Evolutionary conservation across 2,113 vertebrate genomes (phyloP), one percentile per base, ranked within the genome.

Genomic region (Rhabdornis inornatus): DNA sequence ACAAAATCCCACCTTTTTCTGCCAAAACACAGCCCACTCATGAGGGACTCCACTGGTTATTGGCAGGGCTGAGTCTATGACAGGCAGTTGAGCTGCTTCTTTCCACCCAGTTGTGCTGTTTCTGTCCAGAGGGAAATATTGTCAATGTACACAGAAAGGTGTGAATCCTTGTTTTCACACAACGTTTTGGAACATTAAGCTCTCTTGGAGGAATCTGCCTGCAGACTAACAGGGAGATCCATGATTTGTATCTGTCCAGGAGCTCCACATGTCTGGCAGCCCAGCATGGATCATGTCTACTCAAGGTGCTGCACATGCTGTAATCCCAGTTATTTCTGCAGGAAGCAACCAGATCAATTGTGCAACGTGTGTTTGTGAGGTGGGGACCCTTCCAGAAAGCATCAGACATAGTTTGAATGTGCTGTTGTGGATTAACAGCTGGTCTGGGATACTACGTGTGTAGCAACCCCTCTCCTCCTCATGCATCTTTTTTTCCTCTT

Each of bases 361-460:
- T 66, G 23, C 28, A 76, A 65, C 0, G 0, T 37, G 33, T 59
- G 24, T 37, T 75, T 65, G n/a, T 77, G 66, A 84, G 53, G 50
- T 63, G 35, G 20, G 5, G 30, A 74, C 16, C 17, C n/a, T 79
- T 86, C 71, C 72, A 83, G 64, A 65, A 88, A 88, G 31, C 66
- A 59, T 82, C 35, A 75, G 70, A 20, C 7, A 16, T 2, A 4
- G 19, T 52, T 45, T 63, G 35, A 47, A 55, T 35, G 23, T 39
- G n/a, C 13, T 66, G 1, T 37, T 10, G 2, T 40, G 33, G 33
- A 25, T 12, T 42, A 18, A 52, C 28, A 57, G 28, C n/a, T 71
- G n/a, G 13, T 33, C 27, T 39, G 21, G 47, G 45, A 27, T 28
- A 15, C 17, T 45, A 13, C 0, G 0, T 47, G 13, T 56, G 27